phyloP scores from a whole-genome alignment of 2,888 invertebrate species.

The Selenia dentaria region DNA sequence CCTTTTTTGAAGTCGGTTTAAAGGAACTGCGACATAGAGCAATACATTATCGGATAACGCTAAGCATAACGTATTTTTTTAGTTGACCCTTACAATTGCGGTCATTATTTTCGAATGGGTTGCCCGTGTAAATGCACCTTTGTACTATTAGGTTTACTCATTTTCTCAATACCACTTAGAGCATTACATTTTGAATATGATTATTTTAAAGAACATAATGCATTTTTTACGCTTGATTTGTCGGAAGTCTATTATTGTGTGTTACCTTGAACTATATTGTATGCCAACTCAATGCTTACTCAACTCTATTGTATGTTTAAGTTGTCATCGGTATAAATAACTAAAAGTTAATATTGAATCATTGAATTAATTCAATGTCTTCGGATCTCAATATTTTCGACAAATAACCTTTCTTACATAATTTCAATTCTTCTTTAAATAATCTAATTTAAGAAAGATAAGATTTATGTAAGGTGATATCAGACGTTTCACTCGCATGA shows the following conservation, averaged over 20 bases:
- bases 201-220: not conserved
- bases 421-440: too few species aligned
- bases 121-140: not conserved
- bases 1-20: too few species aligned
- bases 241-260: slow-evolving; percentile 3
- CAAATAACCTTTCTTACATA: too few species aligned
- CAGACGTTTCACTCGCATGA: too few species aligned
- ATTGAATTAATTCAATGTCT: not conserved
- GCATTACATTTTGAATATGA: not conserved
- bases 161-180: not conserved
- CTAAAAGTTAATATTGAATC: not conserved
- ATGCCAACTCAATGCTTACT: not conserved
- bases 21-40: too few species aligned
- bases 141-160: not conserved
- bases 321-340: slow-evolving; percentile 1
- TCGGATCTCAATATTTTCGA: too few species aligned
- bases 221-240: slow-evolving; percentile 4
- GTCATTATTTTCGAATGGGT: too few species aligned
- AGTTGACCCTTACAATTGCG: too few species aligned
- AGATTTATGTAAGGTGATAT: too few species aligned
- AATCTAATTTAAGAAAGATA: too few species aligned
- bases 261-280: slow-evolving; percentile 10
- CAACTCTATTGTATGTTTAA: not conserved
- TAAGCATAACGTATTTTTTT: too few species aligned
- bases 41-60: too few species aligned